These are phyloP conservation scores for Drosophila meridiana DNA, from an alignment of 2,888 invertebrate species.

Conservation along the genomic window DNA sequence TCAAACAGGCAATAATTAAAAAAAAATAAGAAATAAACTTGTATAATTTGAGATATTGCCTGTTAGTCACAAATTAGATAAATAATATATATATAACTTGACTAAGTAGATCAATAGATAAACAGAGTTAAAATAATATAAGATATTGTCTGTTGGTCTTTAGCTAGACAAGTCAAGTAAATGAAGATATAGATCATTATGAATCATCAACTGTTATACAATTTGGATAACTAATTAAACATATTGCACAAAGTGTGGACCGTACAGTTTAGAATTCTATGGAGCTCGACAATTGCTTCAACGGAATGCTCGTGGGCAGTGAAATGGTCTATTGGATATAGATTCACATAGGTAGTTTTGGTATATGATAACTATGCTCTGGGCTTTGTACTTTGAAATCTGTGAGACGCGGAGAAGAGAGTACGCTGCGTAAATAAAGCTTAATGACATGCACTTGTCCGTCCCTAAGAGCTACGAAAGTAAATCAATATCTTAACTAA, in stretches of 20 bases:
- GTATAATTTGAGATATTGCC: conserved; percentile 12
- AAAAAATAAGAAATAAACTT: neutral
- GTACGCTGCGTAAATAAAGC: conserved; percentile 48
- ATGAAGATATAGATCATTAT: neutral
- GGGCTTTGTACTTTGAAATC: conserved; percentile 54
- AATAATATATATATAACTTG: conserved; percentile 6
- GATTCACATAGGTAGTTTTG: conserved; percentile 18
- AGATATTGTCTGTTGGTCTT: conserved; percentile 12
- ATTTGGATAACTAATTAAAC: conserved; percentile 4
- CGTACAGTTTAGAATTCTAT: conserved; percentile 7
- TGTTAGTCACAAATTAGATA: conserved; percentile 5
- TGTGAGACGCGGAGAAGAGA: conserved; percentile 25
- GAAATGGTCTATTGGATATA: conserved; percentile 17
- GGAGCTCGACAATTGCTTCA: conserved; percentile 11
- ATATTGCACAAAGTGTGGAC: conserved; percentile 46
- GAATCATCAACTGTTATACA: neutral
- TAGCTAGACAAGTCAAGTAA: conserved; percentile 4
- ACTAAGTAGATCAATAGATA: neutral
- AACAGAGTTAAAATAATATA: conserved; percentile 3
- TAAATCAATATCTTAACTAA: conserved; percentile 24
- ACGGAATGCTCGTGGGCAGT: conserved; percentile 51
- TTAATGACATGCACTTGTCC: conserved; percentile 37
- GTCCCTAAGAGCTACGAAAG: conserved; percentile 24
- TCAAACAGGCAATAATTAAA: conserved; percentile 17
- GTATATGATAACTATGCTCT: conserved; percentile 33